A percentile compares a stretch with the other conserved stretches of the same genome.
These are phyloP conservation scores for Numenius arquata DNA, from an alignment of 2,113 vertebrate species.

Conservation along the genomic window DNA sequence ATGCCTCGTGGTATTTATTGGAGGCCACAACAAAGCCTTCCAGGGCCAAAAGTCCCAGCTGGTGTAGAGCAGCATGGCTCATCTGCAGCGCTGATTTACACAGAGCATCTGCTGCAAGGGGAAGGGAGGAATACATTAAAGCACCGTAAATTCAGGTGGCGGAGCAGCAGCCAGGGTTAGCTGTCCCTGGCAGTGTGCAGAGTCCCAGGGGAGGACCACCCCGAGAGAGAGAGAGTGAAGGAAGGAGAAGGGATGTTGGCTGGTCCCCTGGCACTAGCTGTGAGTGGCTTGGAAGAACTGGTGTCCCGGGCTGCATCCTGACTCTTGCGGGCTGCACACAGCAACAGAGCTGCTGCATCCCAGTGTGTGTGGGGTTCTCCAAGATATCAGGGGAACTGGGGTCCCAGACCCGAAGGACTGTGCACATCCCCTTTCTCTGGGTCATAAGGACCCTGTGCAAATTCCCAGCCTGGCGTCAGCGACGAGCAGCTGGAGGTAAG, in stretches of 20 bases:
- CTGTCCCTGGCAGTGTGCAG: rapidly evolving
- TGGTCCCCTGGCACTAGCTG: background rate
- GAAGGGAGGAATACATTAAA: background rate
- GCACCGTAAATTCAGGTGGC: background rate
- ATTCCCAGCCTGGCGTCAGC: background rate
- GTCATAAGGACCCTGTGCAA: background rate
- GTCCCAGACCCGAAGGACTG: background rate
- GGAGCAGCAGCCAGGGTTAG: background rate
- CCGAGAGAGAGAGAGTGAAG: background rate
- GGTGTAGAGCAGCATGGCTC: background rate
- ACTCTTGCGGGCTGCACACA: background rate
- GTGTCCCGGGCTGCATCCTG: background rate
- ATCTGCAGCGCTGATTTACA: background rate
- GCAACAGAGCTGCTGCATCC: background rate
- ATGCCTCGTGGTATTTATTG: rapidly evolving
- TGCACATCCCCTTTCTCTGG: background rate
- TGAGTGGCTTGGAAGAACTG: no score
- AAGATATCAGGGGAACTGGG: background rate
- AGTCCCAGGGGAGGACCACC: background rate
- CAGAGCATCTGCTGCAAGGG: background rate
- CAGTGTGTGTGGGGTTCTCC: rapidly evolving
- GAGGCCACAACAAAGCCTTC: background rate
- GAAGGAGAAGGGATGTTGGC: background rate
- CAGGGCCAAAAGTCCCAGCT: background rate
- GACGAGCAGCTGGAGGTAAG: rapidly evolving